Percentiles rank a stretch among this genome's conserved stretches.
Conservation (phyloP, 2,888 invertebrate species). For the Xiphydria camelus region DNA sequence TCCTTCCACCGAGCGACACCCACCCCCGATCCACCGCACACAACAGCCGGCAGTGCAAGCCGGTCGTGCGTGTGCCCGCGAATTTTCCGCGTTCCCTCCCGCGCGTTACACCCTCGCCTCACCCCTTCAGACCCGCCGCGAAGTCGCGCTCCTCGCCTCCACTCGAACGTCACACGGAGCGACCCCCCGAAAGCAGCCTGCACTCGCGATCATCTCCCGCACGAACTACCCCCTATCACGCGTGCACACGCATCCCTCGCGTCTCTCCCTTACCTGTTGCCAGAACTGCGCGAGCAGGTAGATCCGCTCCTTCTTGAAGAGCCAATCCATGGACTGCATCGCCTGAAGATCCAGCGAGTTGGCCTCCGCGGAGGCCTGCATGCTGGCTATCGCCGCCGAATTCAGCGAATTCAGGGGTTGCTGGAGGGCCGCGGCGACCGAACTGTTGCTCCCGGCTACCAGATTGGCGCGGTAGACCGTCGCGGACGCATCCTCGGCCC, state of each 20-base stretch:
- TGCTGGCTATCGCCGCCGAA: constrained; percentile 63
- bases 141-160: too few relatives aligned
- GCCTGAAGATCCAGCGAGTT: constrained; percentile 90
- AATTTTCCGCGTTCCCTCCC: too few relatives aligned
- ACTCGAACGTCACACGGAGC: background rate
- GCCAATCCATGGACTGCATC: constrained; percentile 96
- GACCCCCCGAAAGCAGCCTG: background rate
- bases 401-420: constrained; percentile 52
- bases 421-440: constrained; percentile 51
- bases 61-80: too few relatives aligned
- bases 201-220: background rate
- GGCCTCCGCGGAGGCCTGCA: constrained; percentile 72
- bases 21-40: too few relatives aligned
- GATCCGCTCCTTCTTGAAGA: constrained; percentile 94
- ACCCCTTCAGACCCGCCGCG: background rate
- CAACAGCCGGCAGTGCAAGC: too few relatives aligned
- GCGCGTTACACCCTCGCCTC: too few relatives aligned
- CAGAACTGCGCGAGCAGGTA: constrained; percentile 93
- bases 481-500: constrained; percentile 47
- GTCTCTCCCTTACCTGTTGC: constrained; percentile 86
- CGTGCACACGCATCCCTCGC: too few relatives aligned
- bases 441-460: constrained; percentile 54
- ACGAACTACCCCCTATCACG: too few relatives aligned
- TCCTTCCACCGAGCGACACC: too few relatives aligned
- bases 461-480: constrained; percentile 56